Base-by-base conservation (phyloP, 2,888 invertebrate species). In the Acanthococcus lagerstroemiae region DNA sequence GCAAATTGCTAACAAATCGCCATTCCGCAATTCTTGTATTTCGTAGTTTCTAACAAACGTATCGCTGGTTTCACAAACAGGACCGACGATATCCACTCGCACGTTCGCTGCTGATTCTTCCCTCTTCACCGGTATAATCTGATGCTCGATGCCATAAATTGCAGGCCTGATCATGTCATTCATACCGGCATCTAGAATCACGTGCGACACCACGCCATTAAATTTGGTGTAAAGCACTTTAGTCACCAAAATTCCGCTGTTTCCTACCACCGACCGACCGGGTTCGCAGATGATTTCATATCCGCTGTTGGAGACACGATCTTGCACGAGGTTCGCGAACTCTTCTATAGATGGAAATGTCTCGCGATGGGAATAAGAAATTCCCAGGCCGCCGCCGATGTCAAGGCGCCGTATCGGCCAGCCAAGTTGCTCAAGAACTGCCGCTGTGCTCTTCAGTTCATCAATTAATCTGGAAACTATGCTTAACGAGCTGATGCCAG, bases 51-150 rank as follows among this genome's bases (percentile, higher is more conserved):
- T 50, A 7, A 30, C 61, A 2, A 61, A 61, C 4, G 52, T 52
- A 37, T 61, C 61, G 12, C 61, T 37, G 52, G 52, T 61, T 50
- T 61, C 61, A 21, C 61, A 61, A 21, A 61, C 61, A 4, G 61
- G 61, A 22, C 61, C 61, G 4, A 61, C 61, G 15, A 61, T 37
- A 37, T 61, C 61, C 5, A 52, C 37, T 50, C 7, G 17, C 17
- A 25, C 50, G 1, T 17, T 61, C 3, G 52, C 30, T 15, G 22
- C 19, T 19, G 30, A 27, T 50, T 30, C 17, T 9, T 61, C 52
- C n/a, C 21, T 19, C 12, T 25, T 25, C 5, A 52, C 61, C 7
- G 61, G 61, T 9, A 50, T 52, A 19, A 61, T 61, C 12, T 52
- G 30, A 61, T 61, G 61, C 15, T 50, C 17, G n/a, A 25, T 30